Base-by-base conservation (phyloP, 2,888 invertebrate genomes). In the Clanis bilineata region DNA sequence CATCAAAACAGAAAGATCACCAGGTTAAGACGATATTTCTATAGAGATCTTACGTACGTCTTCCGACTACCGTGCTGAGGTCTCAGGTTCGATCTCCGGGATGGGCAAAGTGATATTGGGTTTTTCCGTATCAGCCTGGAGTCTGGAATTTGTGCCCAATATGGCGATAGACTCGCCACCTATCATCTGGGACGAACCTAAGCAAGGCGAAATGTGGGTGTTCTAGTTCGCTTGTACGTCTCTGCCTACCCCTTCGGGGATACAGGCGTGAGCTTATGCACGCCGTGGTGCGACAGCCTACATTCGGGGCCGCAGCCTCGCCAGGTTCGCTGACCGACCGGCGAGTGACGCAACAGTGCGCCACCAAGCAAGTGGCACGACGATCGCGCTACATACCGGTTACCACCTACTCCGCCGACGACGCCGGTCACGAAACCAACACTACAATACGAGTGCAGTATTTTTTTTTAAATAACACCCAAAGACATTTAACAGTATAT, bases 311-410 rank as follows among this genome's bases (percentile, higher is more conserved):
- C 61, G 65, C 68, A 72, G 69, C 74, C 74, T 72, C 72, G 67
- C 15, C 25, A 36, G 47, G 59, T 55, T 54, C 59, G 32, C 5
- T 18, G 55, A 44, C 9, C 51, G 47, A 38, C 58, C 45, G 57
- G 4, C 54, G 61, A 66, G 69, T 83, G 83, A 83, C 77, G 84
- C 73, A 83, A 82, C 76, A 72, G 60, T 64, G 70, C 18, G 15
- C 47, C 69, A 59, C 57, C 66, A 76, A 67, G 67, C 77, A 84
- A 81, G 80, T 83, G 62, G 82, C 67, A 72, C 78, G 70, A 73
- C 66, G 73, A 56, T 71, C 77, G 73, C 6, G 28, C 15, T 39
- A 47, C 47, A 39, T 38, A 28, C 28, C 15, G 10, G 0, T n/a
- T 9, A 32, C 32, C 32, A 32, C 3, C n/a, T n/a, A n/a, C n/a